Evolutionary conservation across 2,888 invertebrate genomes (phyloP).

Genomic region (Furcula furcula): DNA sequence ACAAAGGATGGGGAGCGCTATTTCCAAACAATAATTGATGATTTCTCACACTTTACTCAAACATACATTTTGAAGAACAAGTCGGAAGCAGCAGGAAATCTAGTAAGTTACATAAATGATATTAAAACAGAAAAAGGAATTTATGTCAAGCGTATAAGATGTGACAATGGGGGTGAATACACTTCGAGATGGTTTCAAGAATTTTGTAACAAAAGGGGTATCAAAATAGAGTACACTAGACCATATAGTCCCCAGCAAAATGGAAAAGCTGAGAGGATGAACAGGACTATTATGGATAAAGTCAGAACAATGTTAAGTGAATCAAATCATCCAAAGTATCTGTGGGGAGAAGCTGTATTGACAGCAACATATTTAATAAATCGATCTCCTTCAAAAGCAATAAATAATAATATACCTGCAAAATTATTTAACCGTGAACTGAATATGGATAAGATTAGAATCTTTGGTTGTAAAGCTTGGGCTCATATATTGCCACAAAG

Average conservation of each 20-base stretch:
- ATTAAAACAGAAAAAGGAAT: not conserved
- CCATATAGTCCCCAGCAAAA: conserved; percentile 2
- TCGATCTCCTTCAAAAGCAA: conserved; percentile 2
- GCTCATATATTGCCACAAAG: conserved; percentile 1
- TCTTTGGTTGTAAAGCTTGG: conserved; percentile 7
- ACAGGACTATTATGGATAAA: conserved; percentile 11
- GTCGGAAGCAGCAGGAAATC: not conserved
- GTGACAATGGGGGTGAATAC: not conserved
- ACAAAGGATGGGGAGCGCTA: not conserved
- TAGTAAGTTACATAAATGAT: not conserved
- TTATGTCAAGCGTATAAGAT: not conserved
- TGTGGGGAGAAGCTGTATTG: conserved; percentile 18
- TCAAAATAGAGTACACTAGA: not conserved
- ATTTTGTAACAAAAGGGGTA: not conserved
- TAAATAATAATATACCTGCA: not conserved
- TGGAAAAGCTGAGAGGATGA: conserved; percentile 3
- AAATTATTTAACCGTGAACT: not conserved
- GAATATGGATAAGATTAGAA: conserved; percentile 1
- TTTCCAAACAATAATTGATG: not conserved
- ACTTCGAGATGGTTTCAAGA: not conserved
- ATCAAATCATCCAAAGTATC: conserved; percentile 8
- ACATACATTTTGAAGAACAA: not conserved
- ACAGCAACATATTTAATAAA: conserved; percentile 14
- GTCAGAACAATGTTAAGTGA: conserved; percentile 11
- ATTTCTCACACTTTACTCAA: not conserved